Evolutionary conservation across 2,113 vertebrate species (phyloP).

Genomic region (Gila orcuttii): DNA sequence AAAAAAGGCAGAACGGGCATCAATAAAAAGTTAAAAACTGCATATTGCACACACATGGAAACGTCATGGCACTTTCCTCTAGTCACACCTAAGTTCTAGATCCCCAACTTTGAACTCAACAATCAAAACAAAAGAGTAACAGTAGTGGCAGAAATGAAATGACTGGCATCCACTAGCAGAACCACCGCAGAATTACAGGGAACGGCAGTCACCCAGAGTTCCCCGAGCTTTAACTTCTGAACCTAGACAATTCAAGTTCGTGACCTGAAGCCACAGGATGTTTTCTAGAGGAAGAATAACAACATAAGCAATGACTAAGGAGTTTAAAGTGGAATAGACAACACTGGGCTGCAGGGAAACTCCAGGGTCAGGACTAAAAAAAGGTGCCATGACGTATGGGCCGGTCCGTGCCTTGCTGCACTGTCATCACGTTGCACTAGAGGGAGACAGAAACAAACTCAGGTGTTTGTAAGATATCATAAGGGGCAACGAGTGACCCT

Average conservation of each 20-base stretch:
- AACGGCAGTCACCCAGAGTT: constrained; percentile 72
- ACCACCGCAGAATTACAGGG: constrained; percentile 58
- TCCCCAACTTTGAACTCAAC: constrained; percentile 33
- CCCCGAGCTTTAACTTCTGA: constrained; percentile 72
- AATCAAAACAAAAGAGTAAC: constrained; percentile 20
- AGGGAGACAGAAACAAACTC: constrained; percentile 66
- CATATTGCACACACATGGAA: constrained; percentile 16
- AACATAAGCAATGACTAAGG: constrained; percentile 79
- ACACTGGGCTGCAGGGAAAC: constrained; percentile 78
- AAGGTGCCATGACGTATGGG: constrained; percentile 75
- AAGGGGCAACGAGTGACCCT: neutral
- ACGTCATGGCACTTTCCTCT: constrained; percentile 44
- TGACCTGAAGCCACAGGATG: constrained; percentile 81
- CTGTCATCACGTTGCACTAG: constrained; percentile 69
- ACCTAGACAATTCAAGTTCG: constrained; percentile 76
- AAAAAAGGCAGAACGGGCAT: constrained; percentile 33
- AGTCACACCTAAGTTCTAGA: constrained; percentile 15
- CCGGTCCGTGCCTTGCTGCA: constrained; percentile 28
- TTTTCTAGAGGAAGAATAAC: constrained; percentile 78
- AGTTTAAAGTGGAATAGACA: constrained; percentile 73
- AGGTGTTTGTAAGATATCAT: neutral
- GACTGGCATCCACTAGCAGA: constrained; percentile 45
- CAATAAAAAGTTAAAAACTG: constrained; percentile 19
- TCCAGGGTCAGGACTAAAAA: constrained; percentile 80
- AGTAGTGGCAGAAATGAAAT: constrained; percentile 29